These are phyloP conservation scores for Perccottus glenii DNA, from an alignment of 2,113 vertebrate genomes.

Conservation along the genomic window DNA sequence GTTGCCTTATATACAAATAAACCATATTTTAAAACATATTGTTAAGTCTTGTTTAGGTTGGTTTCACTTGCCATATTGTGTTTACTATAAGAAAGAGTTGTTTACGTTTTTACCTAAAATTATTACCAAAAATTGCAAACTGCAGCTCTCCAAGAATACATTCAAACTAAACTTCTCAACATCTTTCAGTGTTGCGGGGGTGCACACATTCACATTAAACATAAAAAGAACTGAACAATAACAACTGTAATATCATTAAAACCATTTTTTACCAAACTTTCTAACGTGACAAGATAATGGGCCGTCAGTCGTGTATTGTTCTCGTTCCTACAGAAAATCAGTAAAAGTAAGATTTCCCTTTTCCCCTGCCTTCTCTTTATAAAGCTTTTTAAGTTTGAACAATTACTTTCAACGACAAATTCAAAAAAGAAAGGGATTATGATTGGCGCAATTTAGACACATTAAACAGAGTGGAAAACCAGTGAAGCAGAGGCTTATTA, in stretches of 20 bases:
- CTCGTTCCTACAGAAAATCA: conserved; percentile 45
- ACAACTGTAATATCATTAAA: background rate
- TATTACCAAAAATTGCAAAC: too few relatives aligned
- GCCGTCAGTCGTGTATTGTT: conserved; percentile 40
- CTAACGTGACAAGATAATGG: conserved; percentile 58
- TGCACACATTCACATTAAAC: background rate
- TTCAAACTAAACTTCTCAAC: background rate
- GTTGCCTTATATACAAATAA: background rate
- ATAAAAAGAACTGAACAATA: background rate
- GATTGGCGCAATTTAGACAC: conserved; percentile 66
- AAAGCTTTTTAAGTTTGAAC: conserved; percentile 26
- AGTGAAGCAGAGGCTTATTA: conserved; percentile 30
- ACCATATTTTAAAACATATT: background rate
- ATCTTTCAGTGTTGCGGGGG: background rate
- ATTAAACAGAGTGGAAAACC: conserved; percentile 48
- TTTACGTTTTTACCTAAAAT: too few relatives aligned
- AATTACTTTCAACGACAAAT: conserved; percentile 51
- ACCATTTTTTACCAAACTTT: background rate
- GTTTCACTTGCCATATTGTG: background rate
- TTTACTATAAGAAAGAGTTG: too few relatives aligned
- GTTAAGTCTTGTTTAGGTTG: background rate
- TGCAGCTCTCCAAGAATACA: too few relatives aligned
- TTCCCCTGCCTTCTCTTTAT: conserved; percentile 10
- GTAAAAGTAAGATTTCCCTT: conserved; percentile 19
- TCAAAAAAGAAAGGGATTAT: conserved; percentile 47